Conservation (phyloP, 2,797 vertebrate genomes). For the Sylvilagus floridanus region DNA sequence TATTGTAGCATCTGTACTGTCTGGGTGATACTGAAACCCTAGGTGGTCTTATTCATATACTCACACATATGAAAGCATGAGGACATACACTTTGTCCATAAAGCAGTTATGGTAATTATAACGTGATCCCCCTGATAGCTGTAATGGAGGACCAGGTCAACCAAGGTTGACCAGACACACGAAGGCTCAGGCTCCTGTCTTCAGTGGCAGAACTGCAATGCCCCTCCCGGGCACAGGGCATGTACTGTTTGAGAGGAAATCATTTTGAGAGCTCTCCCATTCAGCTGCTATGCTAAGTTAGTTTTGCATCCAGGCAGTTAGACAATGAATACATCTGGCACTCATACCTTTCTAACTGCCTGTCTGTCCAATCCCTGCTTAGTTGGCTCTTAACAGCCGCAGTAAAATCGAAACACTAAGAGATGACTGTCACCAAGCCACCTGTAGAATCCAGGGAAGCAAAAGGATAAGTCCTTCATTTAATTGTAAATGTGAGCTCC, state of each 20-base stretch:
- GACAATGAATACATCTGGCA: neutral
- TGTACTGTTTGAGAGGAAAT: slow-evolving; percentile 34
- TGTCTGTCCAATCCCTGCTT: slow-evolving; percentile 52
- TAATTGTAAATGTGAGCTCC: slow-evolving; percentile 47
- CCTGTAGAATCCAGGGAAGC: slow-evolving; percentile 45
- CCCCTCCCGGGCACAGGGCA: neutral
- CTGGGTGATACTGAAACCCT: neutral
- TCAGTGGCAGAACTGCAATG: neutral
- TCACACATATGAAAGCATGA: neutral
- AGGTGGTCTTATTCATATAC: neutral
- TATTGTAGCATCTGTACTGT: neutral
- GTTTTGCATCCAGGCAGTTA: slow-evolving; percentile 59
- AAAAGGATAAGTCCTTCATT: slow-evolving; percentile 52
- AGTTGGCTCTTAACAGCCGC: slow-evolving; percentile 23
- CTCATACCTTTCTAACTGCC: slow-evolving; percentile 58
- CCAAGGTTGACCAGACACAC: neutral
- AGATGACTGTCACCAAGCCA: slow-evolving; percentile 30
- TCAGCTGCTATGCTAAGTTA: neutral
- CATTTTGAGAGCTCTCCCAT: slow-evolving; percentile 51
- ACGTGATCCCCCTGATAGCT: neutral
- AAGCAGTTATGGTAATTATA: neutral
- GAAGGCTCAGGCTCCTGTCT: neutral
- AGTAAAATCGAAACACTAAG: slow-evolving; percentile 63
- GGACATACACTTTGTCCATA: neutral
- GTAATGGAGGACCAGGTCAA: neutral